Base-by-base conservation (phyloP, 2,888 invertebrate species). In the Prionchulus punctatus region DNA sequence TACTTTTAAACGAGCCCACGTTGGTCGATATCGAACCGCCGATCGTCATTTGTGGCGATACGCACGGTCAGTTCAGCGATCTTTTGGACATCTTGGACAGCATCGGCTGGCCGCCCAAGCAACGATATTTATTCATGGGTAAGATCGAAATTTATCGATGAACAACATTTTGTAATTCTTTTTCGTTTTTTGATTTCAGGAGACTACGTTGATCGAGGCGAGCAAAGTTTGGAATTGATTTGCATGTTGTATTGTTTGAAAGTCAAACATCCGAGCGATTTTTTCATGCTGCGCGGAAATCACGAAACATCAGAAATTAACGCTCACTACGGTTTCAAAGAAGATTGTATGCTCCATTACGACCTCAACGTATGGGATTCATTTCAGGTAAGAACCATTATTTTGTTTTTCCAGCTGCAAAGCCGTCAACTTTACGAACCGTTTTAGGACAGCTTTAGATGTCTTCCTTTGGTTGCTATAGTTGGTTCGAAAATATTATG, bases 101-200 rank as follows among this genome's bases (percentile, higher is more conserved):
- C 12, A 45, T 45, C 45, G 45, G 45, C 7, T 45, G 45, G 45
- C 45, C 45, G 45, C 45, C 45, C 23, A 45, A 45, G 7, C 45
- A 45, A 23, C 45, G 45, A 45, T 45, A 45, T 23, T 45, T 45
- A 45, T 45, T 45, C 23, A 7, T 45, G 23, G 45, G 45, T 45
- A 23, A 23, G 45, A 36, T 36, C n/a, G n/a, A n/a, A n/a, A n/a
- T n/a, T n/a, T n/a, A n/a, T n/a, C n/a, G n/a, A n/a, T n/a, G n/a
- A n/a, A n/a, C n/a, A n/a, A n/a, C n/a, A n/a, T n/a, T n/a, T n/a
- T n/a, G n/a, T n/a, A n/a, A n/a, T n/a, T n/a, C n/a, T n/a, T n/a
- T n/a, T n/a, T n/a, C n/a, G n/a, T 36, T 36, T 18, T 36, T 36
- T 36, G 7, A 12, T 36, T 36, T 12, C 36, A 36, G 36, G 36